Percentiles rank a stretch among this genome's conserved stretches.
These are phyloP conservation scores for Ascaphus truei DNA, from an alignment of 2,113 vertebrate species.

Conservation along the genomic window DNA sequence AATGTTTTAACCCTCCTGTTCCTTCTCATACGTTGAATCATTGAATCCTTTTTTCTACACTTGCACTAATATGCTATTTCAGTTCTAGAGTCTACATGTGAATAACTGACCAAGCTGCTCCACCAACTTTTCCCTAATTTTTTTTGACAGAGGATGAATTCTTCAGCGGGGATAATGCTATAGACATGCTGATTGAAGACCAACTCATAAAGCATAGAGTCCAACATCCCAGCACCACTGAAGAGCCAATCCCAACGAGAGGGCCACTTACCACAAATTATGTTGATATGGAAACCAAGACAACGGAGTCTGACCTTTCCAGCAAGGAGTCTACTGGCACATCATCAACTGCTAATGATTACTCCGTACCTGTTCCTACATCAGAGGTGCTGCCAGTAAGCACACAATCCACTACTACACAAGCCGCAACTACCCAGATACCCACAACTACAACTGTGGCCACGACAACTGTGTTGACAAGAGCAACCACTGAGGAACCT, in stretches of 20 bases:
- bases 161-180: slow-evolving; percentile 78
- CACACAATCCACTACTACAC: background rate
- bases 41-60: too few species aligned
- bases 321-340: background rate
- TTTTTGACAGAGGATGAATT: slow-evolving; percentile 73
- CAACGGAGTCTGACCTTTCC: background rate
- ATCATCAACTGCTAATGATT: background rate
- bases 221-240: slow-evolving; percentile 34
- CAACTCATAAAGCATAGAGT: slow-evolving; percentile 77
- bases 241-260: slow-evolving; percentile 39
- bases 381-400: background rate
- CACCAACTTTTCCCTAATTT: background rate
- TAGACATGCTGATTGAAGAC: slow-evolving; percentile 81
- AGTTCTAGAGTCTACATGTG: too few species aligned
- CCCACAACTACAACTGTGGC: background rate
- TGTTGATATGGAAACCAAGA: background rate
- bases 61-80: too few species aligned
- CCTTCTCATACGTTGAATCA: too few species aligned
- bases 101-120: too few species aligned
- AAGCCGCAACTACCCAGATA: slow-evolving; percentile 1
- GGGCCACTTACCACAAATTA: slow-evolving; percentile 19
- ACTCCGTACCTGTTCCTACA: background rate
- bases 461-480: slow-evolving; percentile 2
- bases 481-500: background rate
- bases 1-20: too few species aligned